phyloP scores from a whole-genome alignment of 2,888 invertebrate species.

The Phorcus lineatus region DNA sequence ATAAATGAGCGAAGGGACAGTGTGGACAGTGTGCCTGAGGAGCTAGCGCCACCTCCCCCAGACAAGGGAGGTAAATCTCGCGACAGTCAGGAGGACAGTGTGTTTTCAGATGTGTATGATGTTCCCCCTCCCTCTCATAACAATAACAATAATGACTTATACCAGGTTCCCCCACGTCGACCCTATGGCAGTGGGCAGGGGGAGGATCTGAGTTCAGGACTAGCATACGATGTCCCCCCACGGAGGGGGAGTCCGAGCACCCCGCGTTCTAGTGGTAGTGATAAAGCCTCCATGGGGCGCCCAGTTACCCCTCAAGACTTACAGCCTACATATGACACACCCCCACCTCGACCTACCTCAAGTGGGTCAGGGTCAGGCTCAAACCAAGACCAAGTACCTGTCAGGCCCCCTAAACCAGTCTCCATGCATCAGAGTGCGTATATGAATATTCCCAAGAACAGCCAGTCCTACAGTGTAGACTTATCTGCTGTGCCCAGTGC shows the following conservation, averaged over 20 bases:
- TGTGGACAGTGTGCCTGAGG: slow-evolving; percentile 69
- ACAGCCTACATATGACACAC: slow-evolving; percentile 53
- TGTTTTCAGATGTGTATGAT: slow-evolving; percentile 33
- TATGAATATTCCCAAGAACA: slow-evolving; percentile 66
- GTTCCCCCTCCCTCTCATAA: slow-evolving; percentile 36
- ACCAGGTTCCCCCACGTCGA: slow-evolving; percentile 43
- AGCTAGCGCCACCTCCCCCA: slow-evolving; percentile 65
- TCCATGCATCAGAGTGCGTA: slow-evolving; percentile 56
- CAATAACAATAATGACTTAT: slow-evolving; percentile 30
- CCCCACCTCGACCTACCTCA: slow-evolving; percentile 46
- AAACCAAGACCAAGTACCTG: slow-evolving; percentile 44
- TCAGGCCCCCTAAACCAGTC: slow-evolving; percentile 57
- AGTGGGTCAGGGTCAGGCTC: not conserved
- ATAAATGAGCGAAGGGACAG: slow-evolving; percentile 52
- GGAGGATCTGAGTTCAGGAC: not conserved
- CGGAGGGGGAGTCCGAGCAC: slow-evolving; percentile 55
- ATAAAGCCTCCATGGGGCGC: slow-evolving; percentile 37
- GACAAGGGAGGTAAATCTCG: slow-evolving; percentile 33
- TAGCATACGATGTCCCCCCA: slow-evolving; percentile 57
- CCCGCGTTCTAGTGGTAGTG: slow-evolving; percentile 55
- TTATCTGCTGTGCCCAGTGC: slow-evolving; percentile 52
- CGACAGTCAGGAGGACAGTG: slow-evolving; percentile 20
- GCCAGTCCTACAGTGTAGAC: slow-evolving; percentile 48
- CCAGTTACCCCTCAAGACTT: slow-evolving; percentile 40
- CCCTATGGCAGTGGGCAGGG: slow-evolving; percentile 19